phyloP scores from a whole-genome alignment of 2,888 invertebrate genomes.

The Epistrophe grossulariae region DNA sequence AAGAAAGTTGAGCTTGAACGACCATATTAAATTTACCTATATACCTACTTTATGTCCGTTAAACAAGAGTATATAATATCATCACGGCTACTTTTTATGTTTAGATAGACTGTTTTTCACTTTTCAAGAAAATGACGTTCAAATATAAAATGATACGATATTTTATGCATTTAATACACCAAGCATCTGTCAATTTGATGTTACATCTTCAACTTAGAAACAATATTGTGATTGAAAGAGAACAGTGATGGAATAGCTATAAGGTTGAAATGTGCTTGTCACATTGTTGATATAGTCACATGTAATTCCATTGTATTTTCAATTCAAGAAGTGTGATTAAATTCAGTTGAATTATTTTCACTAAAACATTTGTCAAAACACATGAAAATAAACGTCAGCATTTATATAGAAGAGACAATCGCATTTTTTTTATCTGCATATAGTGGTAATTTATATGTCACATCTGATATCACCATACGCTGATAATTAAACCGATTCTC shows the following conservation, averaged over 20 bases:
- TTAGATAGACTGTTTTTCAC: slow-evolving; percentile 29
- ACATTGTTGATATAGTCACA: background rate
- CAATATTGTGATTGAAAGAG: background rate
- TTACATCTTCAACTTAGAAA: too few relatives aligned
- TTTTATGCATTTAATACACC: slow-evolving; percentile 37
- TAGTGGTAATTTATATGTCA: background rate
- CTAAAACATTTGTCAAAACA: background rate
- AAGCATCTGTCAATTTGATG: slow-evolving; percentile 45
- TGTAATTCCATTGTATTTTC: background rate
- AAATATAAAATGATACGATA: slow-evolving; percentile 20
- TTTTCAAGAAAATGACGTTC: slow-evolving; percentile 49
- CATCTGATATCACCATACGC: background rate
- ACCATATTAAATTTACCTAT: background rate
- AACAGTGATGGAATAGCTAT: background rate
- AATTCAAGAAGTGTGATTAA: background rate
- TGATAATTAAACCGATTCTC: background rate
- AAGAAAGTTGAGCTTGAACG: slow-evolving; percentile 67
- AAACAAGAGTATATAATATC: slow-evolving; percentile 49
- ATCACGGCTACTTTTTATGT: slow-evolving; percentile 44
- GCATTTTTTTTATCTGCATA: background rate
- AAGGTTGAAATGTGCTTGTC: background rate
- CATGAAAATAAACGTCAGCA: background rate
- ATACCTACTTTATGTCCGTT: background rate
- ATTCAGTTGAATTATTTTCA: background rate
- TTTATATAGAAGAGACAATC: background rate